Conservation (phyloP, 2,113 vertebrate species). For the Azemiops feae region DNA sequence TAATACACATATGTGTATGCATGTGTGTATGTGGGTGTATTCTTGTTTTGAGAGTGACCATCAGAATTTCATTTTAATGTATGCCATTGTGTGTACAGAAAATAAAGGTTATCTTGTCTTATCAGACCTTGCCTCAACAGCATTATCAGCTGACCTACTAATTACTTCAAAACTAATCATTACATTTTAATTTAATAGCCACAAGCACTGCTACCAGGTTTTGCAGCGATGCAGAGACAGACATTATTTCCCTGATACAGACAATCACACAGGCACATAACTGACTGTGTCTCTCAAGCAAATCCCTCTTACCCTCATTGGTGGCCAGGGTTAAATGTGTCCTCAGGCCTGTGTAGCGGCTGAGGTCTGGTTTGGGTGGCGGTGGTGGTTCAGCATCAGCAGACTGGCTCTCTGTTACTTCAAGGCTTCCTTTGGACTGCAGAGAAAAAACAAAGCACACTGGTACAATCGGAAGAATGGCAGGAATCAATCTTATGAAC, state of each 20-base stretch:
- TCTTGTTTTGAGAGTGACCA: background rate
- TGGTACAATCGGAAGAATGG: constrained; percentile 8
- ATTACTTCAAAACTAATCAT: background rate
- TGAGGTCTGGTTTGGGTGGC: constrained; percentile 91
- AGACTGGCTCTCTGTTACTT: constrained; percentile 94
- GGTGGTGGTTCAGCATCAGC: constrained; percentile 91
- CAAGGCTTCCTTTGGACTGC: constrained; percentile 93
- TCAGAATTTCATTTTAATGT: background rate
- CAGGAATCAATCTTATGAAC: background rate
- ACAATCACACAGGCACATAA: background rate
- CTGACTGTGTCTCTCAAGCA: constrained; percentile 1
- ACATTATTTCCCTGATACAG: constrained; percentile 37
- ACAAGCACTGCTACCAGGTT: background rate
- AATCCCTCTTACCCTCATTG: constrained; percentile 83
- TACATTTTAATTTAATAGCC: background rate
- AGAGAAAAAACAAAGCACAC: constrained; percentile 44
- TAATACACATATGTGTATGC: too few relatives aligned
- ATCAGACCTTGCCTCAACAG: background rate
- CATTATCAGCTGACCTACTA: background rate
- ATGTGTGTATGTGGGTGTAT: too few relatives aligned
- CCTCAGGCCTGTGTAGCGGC: constrained; percentile 87
- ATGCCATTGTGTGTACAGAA: background rate
- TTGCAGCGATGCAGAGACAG: background rate
- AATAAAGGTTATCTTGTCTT: background rate
- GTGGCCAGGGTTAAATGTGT: constrained; percentile 78